A percentile compares a stretch with the other conserved stretches of the same genome.
phyloP scores from a whole-genome alignment of 2,113 vertebrate species.

The Burhinus bistriatus region DNA sequence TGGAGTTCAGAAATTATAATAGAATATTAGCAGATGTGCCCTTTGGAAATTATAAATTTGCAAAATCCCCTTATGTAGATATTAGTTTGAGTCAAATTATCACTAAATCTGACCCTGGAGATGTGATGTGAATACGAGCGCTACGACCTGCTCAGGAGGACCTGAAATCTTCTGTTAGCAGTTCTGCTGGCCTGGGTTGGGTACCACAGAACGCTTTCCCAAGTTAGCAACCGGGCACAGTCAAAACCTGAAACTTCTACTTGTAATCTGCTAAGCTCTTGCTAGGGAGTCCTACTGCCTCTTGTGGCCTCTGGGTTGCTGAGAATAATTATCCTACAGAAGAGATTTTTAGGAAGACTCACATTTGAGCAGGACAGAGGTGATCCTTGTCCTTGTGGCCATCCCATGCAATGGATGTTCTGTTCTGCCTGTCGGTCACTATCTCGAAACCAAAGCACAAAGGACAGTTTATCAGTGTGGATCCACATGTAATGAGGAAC shows the following conservation, averaged over 20 bases:
- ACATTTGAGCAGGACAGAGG: neutral
- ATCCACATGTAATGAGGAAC: neutral
- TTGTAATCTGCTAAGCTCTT: neutral
- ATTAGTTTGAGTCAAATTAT: conserved; percentile 68
- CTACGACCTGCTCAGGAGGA: neutral
- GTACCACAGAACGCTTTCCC: neutral
- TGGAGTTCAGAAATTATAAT: conserved; percentile 71
- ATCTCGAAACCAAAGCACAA: neutral
- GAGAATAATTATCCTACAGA: neutral
- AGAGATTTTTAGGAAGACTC: neutral
- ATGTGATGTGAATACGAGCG: neutral
- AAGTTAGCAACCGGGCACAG: neutral
- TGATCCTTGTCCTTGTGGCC: neutral
- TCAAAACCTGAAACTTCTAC: neutral
- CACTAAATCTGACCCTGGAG: conserved; percentile 66
- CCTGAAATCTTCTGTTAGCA: neutral
- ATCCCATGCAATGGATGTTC: neutral
- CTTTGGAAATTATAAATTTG: conserved; percentile 76
- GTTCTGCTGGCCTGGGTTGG: neutral
- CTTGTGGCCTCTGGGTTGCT: neutral
- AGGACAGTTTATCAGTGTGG: neutral
- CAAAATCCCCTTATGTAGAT: conserved; percentile 65
- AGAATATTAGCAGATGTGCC: conserved; percentile 68
- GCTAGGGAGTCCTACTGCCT: neutral
- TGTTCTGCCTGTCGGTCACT: neutral